phyloP scores from a whole-genome alignment of 1,140 invertebrate species.

The Epicauta chinensis region DNA sequence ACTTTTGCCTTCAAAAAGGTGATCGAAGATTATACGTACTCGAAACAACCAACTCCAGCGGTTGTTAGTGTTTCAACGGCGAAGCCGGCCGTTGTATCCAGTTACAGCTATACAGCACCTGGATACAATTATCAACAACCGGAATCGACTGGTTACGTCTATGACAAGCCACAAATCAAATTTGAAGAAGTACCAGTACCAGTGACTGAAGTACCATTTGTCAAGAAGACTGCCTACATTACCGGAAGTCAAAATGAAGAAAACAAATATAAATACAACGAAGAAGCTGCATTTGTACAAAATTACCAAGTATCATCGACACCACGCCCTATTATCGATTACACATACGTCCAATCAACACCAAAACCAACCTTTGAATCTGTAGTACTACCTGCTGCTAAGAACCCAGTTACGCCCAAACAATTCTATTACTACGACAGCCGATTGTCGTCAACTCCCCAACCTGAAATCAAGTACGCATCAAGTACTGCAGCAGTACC shows the following conservation, averaged over 20 bases:
- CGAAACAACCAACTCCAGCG: conserved; percentile 26
- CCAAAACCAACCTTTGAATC: conserved; percentile 32
- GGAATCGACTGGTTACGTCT: conserved; percentile 43
- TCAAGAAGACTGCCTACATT: conserved; percentile 47
- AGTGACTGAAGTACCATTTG: conserved; percentile 44
- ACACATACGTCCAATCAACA: conserved; percentile 21
- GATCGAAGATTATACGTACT: conserved; percentile 29
- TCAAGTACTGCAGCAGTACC: background rate
- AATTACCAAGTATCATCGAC: conserved; percentile 5
- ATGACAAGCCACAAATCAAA: conserved; percentile 42
- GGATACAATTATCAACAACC: background rate
- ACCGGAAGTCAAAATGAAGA: conserved; percentile 35
- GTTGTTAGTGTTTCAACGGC: background rate
- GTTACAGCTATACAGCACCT: conserved; percentile 16
- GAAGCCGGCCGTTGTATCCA: conserved; percentile 23
- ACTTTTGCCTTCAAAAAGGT: conserved; percentile 8
- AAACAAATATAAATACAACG: conserved; percentile 13
- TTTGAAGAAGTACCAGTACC: conserved; percentile 43
- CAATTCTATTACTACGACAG: conserved; percentile 24
- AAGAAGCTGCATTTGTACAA: background rate
- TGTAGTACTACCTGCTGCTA: conserved; percentile 20
- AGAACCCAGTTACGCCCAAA: conserved; percentile 4
- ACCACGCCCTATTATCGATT: conserved; percentile 26
- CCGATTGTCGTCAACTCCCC: conserved; percentile 19
- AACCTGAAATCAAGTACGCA: background rate